Conservation (phyloP, 2,113 vertebrate genomes). For the Hippoglossus stenolepis region DNA sequence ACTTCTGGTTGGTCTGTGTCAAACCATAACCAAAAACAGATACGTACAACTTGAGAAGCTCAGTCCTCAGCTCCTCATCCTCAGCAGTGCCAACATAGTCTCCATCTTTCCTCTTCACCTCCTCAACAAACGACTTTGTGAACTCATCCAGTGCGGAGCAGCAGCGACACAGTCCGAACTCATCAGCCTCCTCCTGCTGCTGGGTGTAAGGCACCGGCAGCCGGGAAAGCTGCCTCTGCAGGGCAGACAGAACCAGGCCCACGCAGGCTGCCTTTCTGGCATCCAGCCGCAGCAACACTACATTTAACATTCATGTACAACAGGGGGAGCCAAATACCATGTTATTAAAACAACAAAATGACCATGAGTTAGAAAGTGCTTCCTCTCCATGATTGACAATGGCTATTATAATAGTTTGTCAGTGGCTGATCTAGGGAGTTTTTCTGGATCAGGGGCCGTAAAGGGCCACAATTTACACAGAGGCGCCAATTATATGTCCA, state of each 20-base stretch:
- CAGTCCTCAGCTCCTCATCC: conserved; percentile 78
- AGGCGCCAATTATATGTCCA: too few relatives aligned
- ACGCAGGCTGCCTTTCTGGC: conserved; percentile 85
- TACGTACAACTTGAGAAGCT: conserved; percentile 92
- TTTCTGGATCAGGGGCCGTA: too few relatives aligned
- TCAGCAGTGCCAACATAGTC: conserved; percentile 68
- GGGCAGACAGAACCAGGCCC: conserved; percentile 84
- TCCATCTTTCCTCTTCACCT: conserved; percentile 76
- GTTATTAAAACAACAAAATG: neutral
- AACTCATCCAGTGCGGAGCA: conserved; percentile 86
- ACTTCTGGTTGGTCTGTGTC: neutral
- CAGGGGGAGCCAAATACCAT: conserved; percentile 57
- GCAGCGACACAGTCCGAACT: conserved; percentile 86
- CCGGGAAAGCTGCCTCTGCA: conserved; percentile 87
- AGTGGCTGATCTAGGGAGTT: too few relatives aligned
- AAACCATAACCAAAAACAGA: conserved; percentile 15
- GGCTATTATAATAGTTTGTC: neutral
- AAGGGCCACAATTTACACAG: too few relatives aligned
- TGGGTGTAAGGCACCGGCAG: conserved; percentile 92
- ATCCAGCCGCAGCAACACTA: conserved; percentile 88
- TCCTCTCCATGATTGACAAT: neutral
- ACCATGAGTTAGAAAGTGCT: neutral
- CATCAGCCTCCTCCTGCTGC: conserved; percentile 88
- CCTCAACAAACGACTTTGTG: conserved; percentile 87
- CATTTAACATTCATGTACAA: conserved; percentile 38